These are phyloP conservation scores for Cyprinodon tularosa DNA, from an alignment of 2,113 vertebrate species.

Conservation along the genomic window DNA sequence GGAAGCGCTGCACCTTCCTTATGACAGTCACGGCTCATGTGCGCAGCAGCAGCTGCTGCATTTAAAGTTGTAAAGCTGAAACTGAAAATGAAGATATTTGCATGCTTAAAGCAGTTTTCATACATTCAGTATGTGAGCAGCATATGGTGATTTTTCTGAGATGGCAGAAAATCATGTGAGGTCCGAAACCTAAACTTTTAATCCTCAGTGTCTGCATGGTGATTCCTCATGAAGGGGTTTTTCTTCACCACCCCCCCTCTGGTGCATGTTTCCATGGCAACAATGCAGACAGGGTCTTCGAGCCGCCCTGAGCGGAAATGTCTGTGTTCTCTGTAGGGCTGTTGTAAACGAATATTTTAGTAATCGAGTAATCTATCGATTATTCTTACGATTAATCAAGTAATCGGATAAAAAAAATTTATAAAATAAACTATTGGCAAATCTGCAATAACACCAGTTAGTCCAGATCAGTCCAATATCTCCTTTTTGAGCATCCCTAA, in stretches of 20 bases:
- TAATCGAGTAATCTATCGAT: no score
- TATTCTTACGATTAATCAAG: no score
- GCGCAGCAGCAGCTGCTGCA: conserved; percentile 32
- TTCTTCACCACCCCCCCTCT: neutral
- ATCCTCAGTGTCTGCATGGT: conserved; percentile 10
- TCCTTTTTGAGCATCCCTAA: no score
- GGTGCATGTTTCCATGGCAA: conserved; percentile 64
- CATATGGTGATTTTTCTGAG: neutral
- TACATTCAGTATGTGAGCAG: neutral
- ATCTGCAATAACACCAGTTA: no score
- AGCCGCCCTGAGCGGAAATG: conserved; percentile 19
- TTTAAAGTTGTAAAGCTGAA: conserved; percentile 11
- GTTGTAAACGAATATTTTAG: no score
- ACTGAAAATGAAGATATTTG: neutral
- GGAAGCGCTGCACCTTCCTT: conserved; percentile 45
- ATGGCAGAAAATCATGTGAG: conserved; percentile 3
- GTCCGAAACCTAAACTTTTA: neutral
- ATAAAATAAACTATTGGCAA: no score
- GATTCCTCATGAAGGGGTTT: conserved; percentile 21
- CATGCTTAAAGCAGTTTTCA: neutral
- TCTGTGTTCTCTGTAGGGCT: neutral
- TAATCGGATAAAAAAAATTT: no score
- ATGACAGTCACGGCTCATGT: conserved; percentile 59
- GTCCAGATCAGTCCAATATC: no score
- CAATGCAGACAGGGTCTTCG: conserved; percentile 49